These are phyloP conservation scores for Toxotes lorentzi DNA, from an alignment of 2,797 vertebrate species.

Conservation along the genomic window DNA sequence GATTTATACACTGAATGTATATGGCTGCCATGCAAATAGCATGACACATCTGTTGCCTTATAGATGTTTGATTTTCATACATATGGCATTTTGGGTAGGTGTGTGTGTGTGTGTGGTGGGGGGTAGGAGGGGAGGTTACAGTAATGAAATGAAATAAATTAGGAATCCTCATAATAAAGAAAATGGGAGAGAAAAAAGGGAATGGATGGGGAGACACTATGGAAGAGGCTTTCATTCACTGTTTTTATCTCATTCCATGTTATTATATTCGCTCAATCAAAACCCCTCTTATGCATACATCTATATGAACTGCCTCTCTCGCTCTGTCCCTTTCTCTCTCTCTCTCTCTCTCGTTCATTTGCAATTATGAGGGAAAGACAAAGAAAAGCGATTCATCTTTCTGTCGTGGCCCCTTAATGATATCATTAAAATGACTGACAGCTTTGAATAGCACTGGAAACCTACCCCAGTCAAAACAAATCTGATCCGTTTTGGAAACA, in stretches of 20 bases:
- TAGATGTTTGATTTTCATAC: slow-evolving; percentile 76
- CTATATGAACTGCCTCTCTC: slow-evolving; percentile 81
- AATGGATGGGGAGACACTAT: slow-evolving; percentile 68
- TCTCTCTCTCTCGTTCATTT: slow-evolving; percentile 71
- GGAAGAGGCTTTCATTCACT: slow-evolving; percentile 79
- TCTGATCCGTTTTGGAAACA: slow-evolving; percentile 85
- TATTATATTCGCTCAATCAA: slow-evolving; percentile 86
- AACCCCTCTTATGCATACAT: slow-evolving; percentile 80
- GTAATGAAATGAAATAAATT: slow-evolving; percentile 82
- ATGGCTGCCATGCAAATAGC: slow-evolving; percentile 77
- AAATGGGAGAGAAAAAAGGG: slow-evolving; percentile 38
- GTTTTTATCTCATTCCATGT: slow-evolving; percentile 83
- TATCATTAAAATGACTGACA: slow-evolving; percentile 90
- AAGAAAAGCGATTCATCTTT: slow-evolving; percentile 87
- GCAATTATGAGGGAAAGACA: slow-evolving; percentile 87
- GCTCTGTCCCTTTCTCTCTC: slow-evolving; percentile 67
- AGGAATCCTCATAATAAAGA: slow-evolving; percentile 76
- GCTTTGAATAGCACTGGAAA: slow-evolving; percentile 82
- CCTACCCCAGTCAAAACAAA: slow-evolving; percentile 86
- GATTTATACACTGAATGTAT: slow-evolving; percentile 76
- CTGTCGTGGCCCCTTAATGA: slow-evolving; percentile 85
- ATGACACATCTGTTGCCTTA: slow-evolving; percentile 78
- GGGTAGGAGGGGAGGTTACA: slow-evolving; percentile 12
- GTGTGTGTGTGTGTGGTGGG: slow-evolving; percentile 12
- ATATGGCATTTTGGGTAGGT: slow-evolving; percentile 66